phyloP scores from a whole-genome alignment of 37 sponge, comb jelly and placozoan species.

The Mnemiopsis leidyi region DNA sequence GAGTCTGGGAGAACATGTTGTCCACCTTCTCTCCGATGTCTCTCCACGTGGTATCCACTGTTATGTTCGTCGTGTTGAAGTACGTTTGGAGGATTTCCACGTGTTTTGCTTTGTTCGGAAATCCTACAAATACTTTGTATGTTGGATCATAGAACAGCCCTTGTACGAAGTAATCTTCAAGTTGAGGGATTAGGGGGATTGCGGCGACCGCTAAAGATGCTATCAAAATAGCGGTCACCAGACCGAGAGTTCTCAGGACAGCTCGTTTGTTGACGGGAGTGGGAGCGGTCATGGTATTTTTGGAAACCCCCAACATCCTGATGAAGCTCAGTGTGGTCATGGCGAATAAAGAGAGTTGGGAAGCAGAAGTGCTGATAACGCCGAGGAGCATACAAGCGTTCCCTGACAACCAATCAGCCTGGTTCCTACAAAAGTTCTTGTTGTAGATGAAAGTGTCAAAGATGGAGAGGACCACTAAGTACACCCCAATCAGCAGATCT shows the following conservation, averaged over 20 bases:
- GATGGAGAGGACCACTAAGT: neutral
- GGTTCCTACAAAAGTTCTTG: neutral
- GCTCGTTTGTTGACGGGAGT: neutral
- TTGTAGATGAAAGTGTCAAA: neutral
- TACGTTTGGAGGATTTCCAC: neutral
- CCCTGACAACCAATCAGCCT: neutral
- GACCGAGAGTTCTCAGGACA: neutral
- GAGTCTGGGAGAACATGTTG: neutral
- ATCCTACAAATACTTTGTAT: neutral
- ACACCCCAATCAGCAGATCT: neutral
- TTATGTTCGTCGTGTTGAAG: neutral
- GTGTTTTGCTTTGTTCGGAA: neutral
- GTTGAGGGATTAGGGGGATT: neutral
- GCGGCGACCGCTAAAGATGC: neutral
- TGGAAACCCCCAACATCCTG: neutral
- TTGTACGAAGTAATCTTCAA: neutral
- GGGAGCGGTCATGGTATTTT: neutral
- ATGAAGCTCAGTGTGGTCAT: conserved; percentile 18
- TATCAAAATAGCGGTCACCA: neutral
- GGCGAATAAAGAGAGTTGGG: neutral
- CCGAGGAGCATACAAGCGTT: neutral
- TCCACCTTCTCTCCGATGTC: neutral
- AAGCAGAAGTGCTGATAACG: neutral
- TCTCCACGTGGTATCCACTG: neutral
- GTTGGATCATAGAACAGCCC: neutral